Evolutionary conservation across 35 echinoderm and acorn worm genomes (phyloP), one percentile per base, ranked within the genome.

Genomic region (Hemicentrotus pulcherrimus): DNA sequence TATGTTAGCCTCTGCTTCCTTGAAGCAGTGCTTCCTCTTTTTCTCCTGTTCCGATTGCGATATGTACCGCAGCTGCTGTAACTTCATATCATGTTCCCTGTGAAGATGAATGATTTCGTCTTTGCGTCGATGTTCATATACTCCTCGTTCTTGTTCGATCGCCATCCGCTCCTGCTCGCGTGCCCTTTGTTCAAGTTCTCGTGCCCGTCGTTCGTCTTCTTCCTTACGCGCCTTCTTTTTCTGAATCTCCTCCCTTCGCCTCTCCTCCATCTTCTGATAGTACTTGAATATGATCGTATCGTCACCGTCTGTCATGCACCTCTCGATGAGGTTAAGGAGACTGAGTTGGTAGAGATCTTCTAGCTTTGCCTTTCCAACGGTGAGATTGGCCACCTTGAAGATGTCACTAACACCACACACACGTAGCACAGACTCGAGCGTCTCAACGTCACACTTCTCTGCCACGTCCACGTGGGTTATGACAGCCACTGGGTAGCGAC

Each of bases 231-330:
- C 19, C 31, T 32, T 90, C 5, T 90, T 32, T 41, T 33, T 88
- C 86, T 35, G 18, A 31, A 88, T 88, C 30, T 88, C 46, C 4
- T 31, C 32, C 45, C 41, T 92, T 47, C 48, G 45, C 2, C 30
- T 48, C 48, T 93, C 46, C 91, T 93, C 91, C 47, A 12, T 50
- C 46, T 13, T 13, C n/a, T 93, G 91, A 15, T 58, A 58, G 91
- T 93, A 47, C 22, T 50, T 47, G 48, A 93, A 93, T 13, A 93
- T 58, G 8, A 93, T 47, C 4, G 91, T 93, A 4, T 93, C 91
- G 30, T 93, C 91, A 19, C 46, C 91, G 30, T 93, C 91, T 6
- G 91, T 93, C 91, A 93, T 93, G 48, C 91, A 93, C 30, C 91
- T 93, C 30, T 93, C 91, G 45, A 93, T 32, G 11, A 93, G 31